These are phyloP conservation scores for Chymomyza amoena DNA, from an alignment of 2,888 invertebrate genomes.

Conservation along the genomic window DNA sequence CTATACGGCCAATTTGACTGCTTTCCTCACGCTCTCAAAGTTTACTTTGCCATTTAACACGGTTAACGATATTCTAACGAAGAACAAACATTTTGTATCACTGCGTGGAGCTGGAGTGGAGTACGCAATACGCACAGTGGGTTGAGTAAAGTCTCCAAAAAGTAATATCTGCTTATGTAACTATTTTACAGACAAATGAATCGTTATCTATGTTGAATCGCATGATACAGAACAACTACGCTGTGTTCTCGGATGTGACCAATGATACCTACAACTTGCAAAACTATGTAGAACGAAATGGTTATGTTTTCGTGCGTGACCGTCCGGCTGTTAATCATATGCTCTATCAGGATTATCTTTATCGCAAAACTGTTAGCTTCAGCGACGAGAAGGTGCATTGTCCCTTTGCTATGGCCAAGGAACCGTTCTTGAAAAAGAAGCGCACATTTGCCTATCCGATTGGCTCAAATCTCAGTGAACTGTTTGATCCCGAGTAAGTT, in stretches of 20 bases:
- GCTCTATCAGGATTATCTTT: slow-evolving; percentile 85
- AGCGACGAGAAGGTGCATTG: slow-evolving; percentile 84
- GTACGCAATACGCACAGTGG: slow-evolving; percentile 82
- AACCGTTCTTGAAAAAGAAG: slow-evolving; percentile 83
- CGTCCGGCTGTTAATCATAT: slow-evolving; percentile 84
- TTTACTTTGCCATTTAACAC: slow-evolving; percentile 89
- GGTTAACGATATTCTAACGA: slow-evolving; percentile 83
- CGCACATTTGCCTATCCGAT: slow-evolving; percentile 87
- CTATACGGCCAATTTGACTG: slow-evolving; percentile 94
- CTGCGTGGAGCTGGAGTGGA: slow-evolving; percentile 85
- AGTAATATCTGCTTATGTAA: not conserved
- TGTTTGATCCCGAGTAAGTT: slow-evolving; percentile 86
- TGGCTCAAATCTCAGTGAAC: slow-evolving; percentile 81
- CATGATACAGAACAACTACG: slow-evolving; percentile 75
- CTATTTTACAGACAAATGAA: slow-evolving; percentile 72
- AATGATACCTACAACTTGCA: slow-evolving; percentile 78
- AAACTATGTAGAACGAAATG: slow-evolving; percentile 79
- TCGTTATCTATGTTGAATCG: slow-evolving; percentile 70
- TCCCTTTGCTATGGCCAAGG: slow-evolving; percentile 87
- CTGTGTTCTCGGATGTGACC: slow-evolving; percentile 71
- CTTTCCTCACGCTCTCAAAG: slow-evolving; percentile 90
- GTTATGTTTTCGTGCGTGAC: slow-evolving; percentile 85
- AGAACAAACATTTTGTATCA: slow-evolving; percentile 86
- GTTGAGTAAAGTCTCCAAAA: slow-evolving; percentile 44
- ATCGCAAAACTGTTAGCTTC: slow-evolving; percentile 81